Percentiles rank a stretch among this genome's conserved stretches.
phyloP scores from a whole-genome alignment of 2,888 invertebrate genomes.

The Euzophera pinguis region DNA sequence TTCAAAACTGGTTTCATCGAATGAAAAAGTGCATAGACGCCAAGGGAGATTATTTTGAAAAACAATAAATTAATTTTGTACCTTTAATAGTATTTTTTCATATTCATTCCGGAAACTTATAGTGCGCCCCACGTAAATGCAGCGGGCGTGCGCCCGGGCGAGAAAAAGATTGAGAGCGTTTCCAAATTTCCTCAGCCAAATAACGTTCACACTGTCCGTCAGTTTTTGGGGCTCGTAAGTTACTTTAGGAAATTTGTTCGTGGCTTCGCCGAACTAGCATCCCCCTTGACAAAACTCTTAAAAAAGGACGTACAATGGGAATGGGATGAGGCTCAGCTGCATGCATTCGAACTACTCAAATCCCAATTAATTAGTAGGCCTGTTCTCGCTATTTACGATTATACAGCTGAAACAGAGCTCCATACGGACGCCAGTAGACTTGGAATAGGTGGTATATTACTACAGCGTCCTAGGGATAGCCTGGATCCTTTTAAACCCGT shows the following conservation, averaged over 20 bases:
- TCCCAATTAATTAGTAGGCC: constrained; percentile 15
- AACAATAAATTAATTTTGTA: no score
- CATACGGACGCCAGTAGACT: constrained; percentile 22
- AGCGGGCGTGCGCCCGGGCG: background rate
- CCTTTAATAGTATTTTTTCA: no score
- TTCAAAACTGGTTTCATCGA: no score
- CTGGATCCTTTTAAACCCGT: constrained; percentile 14
- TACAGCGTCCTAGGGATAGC: constrained; percentile 11
- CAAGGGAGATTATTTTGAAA: no score
- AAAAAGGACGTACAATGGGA: background rate
- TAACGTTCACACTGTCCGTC: constrained; percentile 27
- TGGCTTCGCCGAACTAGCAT: constrained; percentile 21
- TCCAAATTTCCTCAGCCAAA: constrained; percentile 29
- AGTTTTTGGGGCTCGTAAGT: constrained; percentile 28
- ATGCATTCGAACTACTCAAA: background rate
- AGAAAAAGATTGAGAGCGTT: constrained; percentile 18
- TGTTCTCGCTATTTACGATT: constrained; percentile 32
- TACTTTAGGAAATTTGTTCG: constrained; percentile 24
- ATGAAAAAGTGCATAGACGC: no score
- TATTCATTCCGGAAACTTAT: no score
- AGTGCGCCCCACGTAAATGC: no score
- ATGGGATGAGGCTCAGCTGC: background rate
- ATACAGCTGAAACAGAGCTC: constrained; percentile 23
- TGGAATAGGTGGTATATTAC: constrained; percentile 20
- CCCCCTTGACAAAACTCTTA: constrained; percentile 8